Evolutionary conservation across 2,797 vertebrate genomes (phyloP), one percentile per base, ranked within the genome.

Genomic region (Pangasius mekongensis): DNA sequence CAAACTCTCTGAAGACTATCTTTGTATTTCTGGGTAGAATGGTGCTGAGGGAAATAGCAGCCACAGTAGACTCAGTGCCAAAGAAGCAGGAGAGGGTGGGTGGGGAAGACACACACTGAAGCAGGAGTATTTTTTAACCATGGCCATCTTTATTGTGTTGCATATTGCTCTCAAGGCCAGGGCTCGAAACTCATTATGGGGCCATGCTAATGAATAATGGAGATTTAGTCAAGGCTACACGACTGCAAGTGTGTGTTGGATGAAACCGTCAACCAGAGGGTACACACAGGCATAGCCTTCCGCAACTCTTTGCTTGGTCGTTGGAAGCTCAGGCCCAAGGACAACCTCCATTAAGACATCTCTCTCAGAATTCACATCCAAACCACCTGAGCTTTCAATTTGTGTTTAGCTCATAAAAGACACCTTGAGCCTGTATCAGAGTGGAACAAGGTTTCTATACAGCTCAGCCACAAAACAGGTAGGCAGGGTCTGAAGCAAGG

Each of bases 351-450:
- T 94, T 96, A 94, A 95, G 89, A 86, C 91, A 69, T 91, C 43
- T 90, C 93, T 93, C 94, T 94, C 92, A 92, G 89, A 93, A 91
- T 92, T 94, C 93, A 89, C 93, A 93, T 93, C 92, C 93, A 94
- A 94, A 91, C 91, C 90, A 91, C 91, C 91, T 90, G 91, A 92
- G 92, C 93, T 94, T 95, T 95, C 94, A 95, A 94, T 95, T 95
- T 95, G 93, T 93, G 92, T 96, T 96, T 95, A 94, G 95, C 94
- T 96, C 93, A 94, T 94, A 93, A 94, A 94, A 94, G 93, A 92
- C 94, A 94, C 93, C 93, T 94, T 92, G 92, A 91, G 90, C 92
- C 92, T 91, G 90, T 91, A 92, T 94, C 95, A 92, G 89, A 90
- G 87, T 90, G 87, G 91, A 94, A 94, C 93, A 93, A 87, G 93